A percentile compares a stretch with the other conserved stretches of the same genome.
These are phyloP conservation scores for Falco rusticolus DNA, from an alignment of 2,797 vertebrate genomes.

Conservation along the genomic window DNA sequence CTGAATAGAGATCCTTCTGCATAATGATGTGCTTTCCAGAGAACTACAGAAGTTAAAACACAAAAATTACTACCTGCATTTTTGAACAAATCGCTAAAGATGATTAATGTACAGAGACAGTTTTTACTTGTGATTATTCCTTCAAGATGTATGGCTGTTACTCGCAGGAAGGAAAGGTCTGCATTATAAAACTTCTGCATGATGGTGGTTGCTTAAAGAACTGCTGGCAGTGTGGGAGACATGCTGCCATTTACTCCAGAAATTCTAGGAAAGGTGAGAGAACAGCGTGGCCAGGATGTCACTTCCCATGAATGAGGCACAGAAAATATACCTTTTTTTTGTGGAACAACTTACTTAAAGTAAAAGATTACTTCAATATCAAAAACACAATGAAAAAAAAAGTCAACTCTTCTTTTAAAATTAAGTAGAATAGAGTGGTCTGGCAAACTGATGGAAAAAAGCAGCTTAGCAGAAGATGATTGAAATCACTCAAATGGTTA, in stretches of 20 bases:
- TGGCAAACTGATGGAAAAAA: background rate
- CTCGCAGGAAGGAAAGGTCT: background rate
- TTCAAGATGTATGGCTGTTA: background rate
- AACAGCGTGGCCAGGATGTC: background rate
- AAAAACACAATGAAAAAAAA: background rate
- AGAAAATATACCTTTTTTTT: background rate
- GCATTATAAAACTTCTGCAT: background rate
- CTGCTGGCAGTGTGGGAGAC: background rate
- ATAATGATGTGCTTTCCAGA: background rate
- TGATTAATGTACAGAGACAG: conserved; percentile 2
- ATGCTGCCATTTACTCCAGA: background rate
- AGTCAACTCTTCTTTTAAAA: background rate
- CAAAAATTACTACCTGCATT: background rate
- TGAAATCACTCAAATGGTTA: accelerated
- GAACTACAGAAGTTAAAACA: background rate
- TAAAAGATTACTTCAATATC: background rate
- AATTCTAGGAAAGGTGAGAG: background rate
- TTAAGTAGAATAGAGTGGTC: background rate
- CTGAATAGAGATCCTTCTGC: background rate
- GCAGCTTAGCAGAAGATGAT: background rate
- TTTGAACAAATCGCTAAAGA: background rate
- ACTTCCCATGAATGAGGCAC: background rate
- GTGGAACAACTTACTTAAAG: background rate
- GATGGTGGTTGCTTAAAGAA: background rate
- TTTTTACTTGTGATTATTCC: background rate